Base-by-base conservation (phyloP, 2,113 vertebrate genomes). In the Tor tambroides region DNA sequence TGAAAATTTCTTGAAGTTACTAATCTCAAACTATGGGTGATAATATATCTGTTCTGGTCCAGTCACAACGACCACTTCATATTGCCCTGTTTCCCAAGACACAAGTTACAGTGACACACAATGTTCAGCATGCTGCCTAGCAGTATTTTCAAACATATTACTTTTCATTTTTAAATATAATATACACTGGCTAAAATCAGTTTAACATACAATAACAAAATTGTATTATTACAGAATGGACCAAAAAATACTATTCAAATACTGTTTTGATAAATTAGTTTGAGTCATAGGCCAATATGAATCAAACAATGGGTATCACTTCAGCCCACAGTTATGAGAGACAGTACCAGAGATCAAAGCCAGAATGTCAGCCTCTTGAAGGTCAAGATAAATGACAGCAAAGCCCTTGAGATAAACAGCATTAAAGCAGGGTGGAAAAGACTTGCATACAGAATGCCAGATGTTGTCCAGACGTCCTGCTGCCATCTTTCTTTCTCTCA, bases 351-450 rank as follows among this genome's bases (percentile, higher is more conserved):
- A 56, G 41, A 54, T 59, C 32, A 30, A 30, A 83, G 38, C 51
- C 11, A 67, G 32, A 19, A 38, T 3, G 32, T 71, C 67, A 71
- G 35, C 32, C 19, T 72, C 69, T 10, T 72, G 9, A 23, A 72
- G 69, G 69, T 72, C 69, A 72, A 72, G 19, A 72, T 72, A 38
- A 71, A 41, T 72, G 69, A 72, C 69, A 41, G 69, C 28, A 72
- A 72, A 3, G 21, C 19, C 32, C 69, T 23, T 72, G 69, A 72
- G 69, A 46, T 46, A 75, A 75, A 75, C 72, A 14, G 41, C 41
- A 46, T 7, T 46, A 46, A 75, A 75, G 41, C 72, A 75, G 72
- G 5, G 38, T 1, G 0, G 23, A 41, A 41, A 46, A 46, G 41
- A 46, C 69, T 72, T 41, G 32, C 26, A 56, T 35, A 23, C 26